These are phyloP conservation scores for Halcyon chelicuti DNA, from an alignment of 2,797 vertebrate species.

Conservation along the genomic window DNA sequence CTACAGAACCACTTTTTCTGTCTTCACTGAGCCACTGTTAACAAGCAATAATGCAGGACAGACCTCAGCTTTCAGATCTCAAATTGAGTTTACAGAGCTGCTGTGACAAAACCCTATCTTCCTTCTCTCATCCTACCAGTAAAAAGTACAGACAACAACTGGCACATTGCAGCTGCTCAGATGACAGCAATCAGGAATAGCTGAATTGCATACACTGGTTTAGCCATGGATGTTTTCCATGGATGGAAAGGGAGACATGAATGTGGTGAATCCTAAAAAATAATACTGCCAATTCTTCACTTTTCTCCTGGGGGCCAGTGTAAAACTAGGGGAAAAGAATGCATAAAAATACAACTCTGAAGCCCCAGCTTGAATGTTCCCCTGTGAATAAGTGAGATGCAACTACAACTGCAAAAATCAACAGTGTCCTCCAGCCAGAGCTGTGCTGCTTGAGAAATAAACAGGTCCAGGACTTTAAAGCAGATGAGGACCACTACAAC, in stretches of 20 bases:
- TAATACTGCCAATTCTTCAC: neutral
- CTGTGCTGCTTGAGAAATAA: neutral
- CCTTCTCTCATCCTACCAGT: neutral
- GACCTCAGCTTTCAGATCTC: slow-evolving; percentile 20
- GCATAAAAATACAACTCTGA: neutral
- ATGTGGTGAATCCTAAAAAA: neutral
- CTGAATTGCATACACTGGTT: neutral
- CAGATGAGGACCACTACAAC: neutral
- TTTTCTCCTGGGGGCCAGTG: neutral
- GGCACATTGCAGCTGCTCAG: neutral
- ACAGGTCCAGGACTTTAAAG: neutral
- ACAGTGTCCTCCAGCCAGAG: neutral
- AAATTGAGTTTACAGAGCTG: neutral
- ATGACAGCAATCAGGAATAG: neutral
- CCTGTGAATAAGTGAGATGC: neutral
- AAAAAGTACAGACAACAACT: neutral
- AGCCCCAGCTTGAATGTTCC: neutral
- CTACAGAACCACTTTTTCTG: neutral
- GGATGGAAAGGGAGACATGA: neutral
- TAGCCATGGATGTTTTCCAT: neutral
- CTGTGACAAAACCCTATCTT: neutral
- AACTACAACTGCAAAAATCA: neutral
- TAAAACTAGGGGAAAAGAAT: neutral
- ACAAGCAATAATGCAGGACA: neutral
- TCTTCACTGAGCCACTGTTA: neutral